Evolutionary conservation across 2,113 vertebrate genomes (phyloP).

Genomic region (Panthera tigris): DNA sequence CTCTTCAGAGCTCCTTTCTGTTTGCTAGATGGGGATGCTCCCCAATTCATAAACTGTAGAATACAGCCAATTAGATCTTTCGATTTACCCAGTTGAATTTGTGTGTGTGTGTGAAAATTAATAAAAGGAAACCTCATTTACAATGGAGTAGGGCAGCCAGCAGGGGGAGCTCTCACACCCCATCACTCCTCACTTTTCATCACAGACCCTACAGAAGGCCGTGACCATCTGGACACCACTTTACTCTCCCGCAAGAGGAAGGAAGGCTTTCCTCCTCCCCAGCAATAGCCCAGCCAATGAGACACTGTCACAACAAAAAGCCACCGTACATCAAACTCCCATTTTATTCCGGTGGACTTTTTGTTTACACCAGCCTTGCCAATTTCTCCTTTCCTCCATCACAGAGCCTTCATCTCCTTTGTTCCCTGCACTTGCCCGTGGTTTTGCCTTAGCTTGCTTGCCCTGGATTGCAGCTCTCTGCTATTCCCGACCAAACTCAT

Average conservation of each 20-base stretch:
- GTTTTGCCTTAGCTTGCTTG: background rate
- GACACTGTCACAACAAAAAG: background rate
- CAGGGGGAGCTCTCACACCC: background rate
- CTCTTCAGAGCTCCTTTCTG: background rate
- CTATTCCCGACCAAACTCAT: background rate
- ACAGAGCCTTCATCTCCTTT: background rate
- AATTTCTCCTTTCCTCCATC: background rate
- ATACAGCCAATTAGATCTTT: background rate
- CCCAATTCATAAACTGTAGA: background rate
- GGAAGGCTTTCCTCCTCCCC: background rate
- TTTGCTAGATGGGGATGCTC: background rate
- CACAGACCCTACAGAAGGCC: background rate
- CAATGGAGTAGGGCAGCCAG: background rate
- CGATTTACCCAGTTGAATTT: background rate
- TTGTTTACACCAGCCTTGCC: background rate
- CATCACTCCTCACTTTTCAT: background rate
- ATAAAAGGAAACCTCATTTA: background rate
- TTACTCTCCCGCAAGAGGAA: background rate
- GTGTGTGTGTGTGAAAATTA: background rate
- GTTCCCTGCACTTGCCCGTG: background rate
- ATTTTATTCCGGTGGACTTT: background rate
- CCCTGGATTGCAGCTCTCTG: background rate
- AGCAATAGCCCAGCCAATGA: background rate
- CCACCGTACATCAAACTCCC: background rate
- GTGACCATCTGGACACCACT: background rate